Conservation (phyloP, 2,113 vertebrate genomes). For the Talpa occidentalis region DNA sequence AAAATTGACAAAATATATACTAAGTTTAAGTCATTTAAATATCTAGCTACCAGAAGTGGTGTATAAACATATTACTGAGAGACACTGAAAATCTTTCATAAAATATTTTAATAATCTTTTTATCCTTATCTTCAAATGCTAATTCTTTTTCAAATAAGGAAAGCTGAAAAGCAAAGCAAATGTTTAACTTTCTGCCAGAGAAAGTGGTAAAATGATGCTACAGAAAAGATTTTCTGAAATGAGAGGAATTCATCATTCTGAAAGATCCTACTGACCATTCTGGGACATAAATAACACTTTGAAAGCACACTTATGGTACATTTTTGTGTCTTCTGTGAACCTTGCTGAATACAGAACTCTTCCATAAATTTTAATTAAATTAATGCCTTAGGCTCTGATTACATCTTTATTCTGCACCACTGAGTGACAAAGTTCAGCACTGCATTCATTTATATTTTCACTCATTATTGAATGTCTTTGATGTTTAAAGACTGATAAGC, state of each 20-base stretch:
- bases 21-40: constrained; percentile 51
- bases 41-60: constrained; percentile 58
- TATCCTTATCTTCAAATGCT: constrained; percentile 53
- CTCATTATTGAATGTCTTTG: neutral
- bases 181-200: constrained; percentile 61
- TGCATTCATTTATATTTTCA: neutral
- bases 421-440: neutral
- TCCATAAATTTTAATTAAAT: constrained; percentile 15
- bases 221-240: constrained; percentile 29
- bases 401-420: neutral
- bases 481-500: neutral
- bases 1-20: constrained; percentile 38
- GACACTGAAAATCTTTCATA: constrained; percentile 47
- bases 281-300: neutral
- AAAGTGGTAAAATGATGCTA: constrained; percentile 36
- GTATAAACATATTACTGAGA: constrained; percentile 51
- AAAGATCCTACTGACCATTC: neutral
- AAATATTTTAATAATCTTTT: constrained; percentile 72
- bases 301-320: neutral
- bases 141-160: constrained; percentile 63
- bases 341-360: neutral
- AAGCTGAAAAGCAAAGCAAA: constrained; percentile 57
- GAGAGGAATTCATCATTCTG: neutral
- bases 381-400: neutral
- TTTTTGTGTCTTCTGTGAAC: neutral